Percentiles rank a stretch among this genome's conserved stretches.
Conservation (phyloP, 2,797 vertebrate species). For the Galaxias olidus region DNA sequence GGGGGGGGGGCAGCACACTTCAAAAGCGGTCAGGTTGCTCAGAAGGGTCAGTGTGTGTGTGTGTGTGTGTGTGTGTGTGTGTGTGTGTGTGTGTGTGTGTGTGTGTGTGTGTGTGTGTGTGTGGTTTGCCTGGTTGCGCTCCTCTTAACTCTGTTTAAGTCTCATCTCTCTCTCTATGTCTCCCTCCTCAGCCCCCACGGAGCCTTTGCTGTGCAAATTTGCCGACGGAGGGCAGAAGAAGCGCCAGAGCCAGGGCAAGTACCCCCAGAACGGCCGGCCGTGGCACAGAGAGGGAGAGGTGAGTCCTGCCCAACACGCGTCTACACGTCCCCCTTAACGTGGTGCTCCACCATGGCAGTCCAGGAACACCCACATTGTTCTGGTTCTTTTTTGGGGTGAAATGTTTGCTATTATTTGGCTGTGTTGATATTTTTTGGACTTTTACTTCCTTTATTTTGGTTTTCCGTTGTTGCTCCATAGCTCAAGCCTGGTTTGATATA, state of each 20-base stretch:
- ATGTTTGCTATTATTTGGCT: too few species aligned
- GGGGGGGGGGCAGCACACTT: conserved; percentile 48
- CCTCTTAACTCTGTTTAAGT: conserved; percentile 28
- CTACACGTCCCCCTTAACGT: too few species aligned
- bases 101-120: too few species aligned
- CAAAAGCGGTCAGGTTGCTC: conserved; percentile 66
- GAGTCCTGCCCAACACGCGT: conserved; percentile 54
- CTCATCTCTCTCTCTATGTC: conserved; percentile 47
- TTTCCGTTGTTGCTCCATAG: too few species aligned
- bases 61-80: too few species aligned
- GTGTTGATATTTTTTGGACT: too few species aligned
- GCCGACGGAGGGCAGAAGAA: conserved; percentile 87
- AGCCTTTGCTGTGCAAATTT: conserved; percentile 87
- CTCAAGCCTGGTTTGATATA: too few species aligned
- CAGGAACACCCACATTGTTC: too few species aligned
- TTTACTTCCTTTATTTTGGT: too few species aligned
- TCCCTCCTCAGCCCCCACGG: conserved; percentile 87
- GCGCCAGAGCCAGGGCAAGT: conserved; percentile 96
- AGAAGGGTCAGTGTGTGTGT: conserved; percentile 47
- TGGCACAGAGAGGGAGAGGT: conserved; percentile 98
- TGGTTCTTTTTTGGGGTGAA: too few species aligned
- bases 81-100: not conserved
- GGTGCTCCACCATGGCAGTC: too few species aligned
- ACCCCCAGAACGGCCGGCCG: conserved; percentile 92
- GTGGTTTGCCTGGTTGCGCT: conserved; percentile 2